Base-by-base conservation (phyloP, 2,113 vertebrate genomes). In the Gobius niger region DNA sequence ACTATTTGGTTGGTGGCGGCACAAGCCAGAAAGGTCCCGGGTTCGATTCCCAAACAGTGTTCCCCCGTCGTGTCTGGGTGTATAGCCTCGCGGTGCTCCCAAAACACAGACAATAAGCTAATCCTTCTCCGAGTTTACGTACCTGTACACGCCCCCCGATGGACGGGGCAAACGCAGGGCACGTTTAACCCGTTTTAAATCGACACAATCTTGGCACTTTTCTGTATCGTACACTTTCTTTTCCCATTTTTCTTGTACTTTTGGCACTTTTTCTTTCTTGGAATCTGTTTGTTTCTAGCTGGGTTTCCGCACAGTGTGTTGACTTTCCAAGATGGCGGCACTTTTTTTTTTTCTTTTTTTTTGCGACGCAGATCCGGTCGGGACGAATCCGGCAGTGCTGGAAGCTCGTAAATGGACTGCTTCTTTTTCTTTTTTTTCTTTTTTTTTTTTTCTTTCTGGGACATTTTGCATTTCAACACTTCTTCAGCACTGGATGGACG, bases 381-480 rank as follows among this genome's bases (percentile, higher is more conserved):
- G 6, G 18, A 56, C 18, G 0, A 24, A 56, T 34, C n/a, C 9
- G 19, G 19, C 11, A 24, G 19, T 11, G 18, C 4, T 18, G 16
- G 10, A 7, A 19, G 51, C 53, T 12, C 2, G 53, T 34, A 24
- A 14, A 3, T 2, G 12, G 24, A 57, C 54, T 7, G 24, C 24
- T 57, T 13, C 10, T 2, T 7, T 46, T 34, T 34, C 3, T 34
- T 3, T 34, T 34, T 34, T 34, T 34, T 34, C 5, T 34, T 34
- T 34, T 34, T 34, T 34, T 3, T 24, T 11, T 53, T 7, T 47
- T 47, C 11, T 47, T 47, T 50, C n/a, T 50, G 49, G n/a, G 14
- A 57, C 84, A 87, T 85, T 89, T 78, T 85, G 84, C 80, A 82
- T 79, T 66, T 65, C 71, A 68, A 67, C 71, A 72, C 76, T 70